phyloP scores from a whole-genome alignment of 2,888 invertebrate genomes.

The Onchidella celtica region DNA sequence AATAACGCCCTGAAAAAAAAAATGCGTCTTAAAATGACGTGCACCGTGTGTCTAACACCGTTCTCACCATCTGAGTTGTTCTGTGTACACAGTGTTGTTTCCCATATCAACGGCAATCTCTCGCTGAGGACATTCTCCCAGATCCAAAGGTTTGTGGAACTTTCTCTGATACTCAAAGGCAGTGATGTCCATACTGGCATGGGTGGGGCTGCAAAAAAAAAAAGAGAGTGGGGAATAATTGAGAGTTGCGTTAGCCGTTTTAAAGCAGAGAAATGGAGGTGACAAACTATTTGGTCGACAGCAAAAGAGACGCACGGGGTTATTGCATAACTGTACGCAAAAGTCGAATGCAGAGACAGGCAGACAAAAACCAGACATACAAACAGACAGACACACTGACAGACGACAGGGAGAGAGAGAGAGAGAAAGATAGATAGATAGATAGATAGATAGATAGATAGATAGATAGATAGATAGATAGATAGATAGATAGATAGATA shows the following conservation, averaged over 20 bases:
- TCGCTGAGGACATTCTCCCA: conserved; percentile 59
- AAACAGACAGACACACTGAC: background rate
- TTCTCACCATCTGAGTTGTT: conserved; percentile 19
- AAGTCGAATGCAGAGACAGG: background rate
- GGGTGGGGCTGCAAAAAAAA: background rate
- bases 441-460: background rate
- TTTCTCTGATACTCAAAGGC: conserved; percentile 63
- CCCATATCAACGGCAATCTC: conserved; percentile 13
- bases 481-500: conserved; percentile 25
- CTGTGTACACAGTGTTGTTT: conserved; percentile 3
- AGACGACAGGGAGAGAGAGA: background rate
- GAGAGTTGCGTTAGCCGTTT: background rate
- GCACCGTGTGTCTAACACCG: too few species aligned
- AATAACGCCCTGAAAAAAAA: background rate
- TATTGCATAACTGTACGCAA: background rate
- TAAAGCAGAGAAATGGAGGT: background rate
- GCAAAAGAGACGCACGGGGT: background rate
- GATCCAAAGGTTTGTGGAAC: conserved; percentile 54
- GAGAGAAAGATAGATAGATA: background rate
- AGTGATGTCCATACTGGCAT: conserved; percentile 49
- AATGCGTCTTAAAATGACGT: too few species aligned
- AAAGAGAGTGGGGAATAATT: background rate
- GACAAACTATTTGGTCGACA: background rate
- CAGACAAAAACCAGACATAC: background rate
- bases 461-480: background rate